phyloP scores from a whole-genome alignment of 1,140 invertebrate species.

The Odontomachus brunneus region DNA sequence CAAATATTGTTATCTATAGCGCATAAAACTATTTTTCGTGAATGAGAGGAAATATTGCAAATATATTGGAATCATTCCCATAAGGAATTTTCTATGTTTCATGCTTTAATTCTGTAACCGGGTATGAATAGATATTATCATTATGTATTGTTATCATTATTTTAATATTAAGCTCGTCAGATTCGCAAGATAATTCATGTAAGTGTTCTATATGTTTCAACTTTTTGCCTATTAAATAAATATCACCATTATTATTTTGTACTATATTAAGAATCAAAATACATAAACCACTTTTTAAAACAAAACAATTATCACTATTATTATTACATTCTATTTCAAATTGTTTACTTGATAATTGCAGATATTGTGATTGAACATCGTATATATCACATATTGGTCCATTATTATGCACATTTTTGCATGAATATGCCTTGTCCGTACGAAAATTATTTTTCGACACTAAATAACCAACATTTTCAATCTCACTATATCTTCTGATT shows the following conservation, averaged over 20 bases:
- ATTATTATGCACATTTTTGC: too few species aligned
- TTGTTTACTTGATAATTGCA: neutral
- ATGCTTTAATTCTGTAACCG: neutral
- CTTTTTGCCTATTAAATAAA: slow-evolving; percentile 1
- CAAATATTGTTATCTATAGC: neutral
- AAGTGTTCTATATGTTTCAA: neutral
- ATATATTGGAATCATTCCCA: neutral
- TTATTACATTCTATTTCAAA: slow-evolving; percentile 13
- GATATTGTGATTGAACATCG: too few species aligned
- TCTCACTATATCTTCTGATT: neutral
- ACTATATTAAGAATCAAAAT: slow-evolving; percentile 1
- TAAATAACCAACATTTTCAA: too few species aligned
- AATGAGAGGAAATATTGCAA: slow-evolving; percentile 11
- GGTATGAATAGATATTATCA: neutral
- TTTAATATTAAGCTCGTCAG: neutral
- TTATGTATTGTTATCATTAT: neutral
- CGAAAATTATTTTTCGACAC: neutral
- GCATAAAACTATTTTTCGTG: neutral
- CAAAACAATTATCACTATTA: slow-evolving; percentile 29
- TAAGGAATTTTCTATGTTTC: slow-evolving; percentile 21
- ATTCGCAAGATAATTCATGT: neutral
- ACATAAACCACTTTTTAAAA: slow-evolving; percentile 3
- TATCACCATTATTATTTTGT: neutral
- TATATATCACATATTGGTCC: too few species aligned
- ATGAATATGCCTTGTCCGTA: neutral